These are phyloP conservation scores for Drosophila aldrichi DNA, from an alignment of 2,888 invertebrate genomes.

Conservation along the genomic window DNA sequence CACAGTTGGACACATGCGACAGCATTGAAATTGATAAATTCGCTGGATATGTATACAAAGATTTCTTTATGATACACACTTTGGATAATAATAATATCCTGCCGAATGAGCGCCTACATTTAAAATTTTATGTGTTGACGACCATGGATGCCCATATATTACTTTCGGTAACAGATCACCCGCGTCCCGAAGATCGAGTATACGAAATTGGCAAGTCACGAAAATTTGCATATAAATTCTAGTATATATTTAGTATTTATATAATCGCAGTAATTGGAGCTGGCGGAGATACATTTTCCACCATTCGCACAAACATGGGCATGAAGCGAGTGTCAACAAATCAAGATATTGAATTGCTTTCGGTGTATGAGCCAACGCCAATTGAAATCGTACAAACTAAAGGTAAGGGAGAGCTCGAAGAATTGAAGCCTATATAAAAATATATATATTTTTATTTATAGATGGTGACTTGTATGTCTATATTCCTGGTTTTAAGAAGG, in stretches of 20 bases:
- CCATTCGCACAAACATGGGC: conserved; percentile 88
- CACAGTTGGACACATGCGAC: conserved; percentile 86
- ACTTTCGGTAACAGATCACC: conserved; percentile 86
- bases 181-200: conserved; percentile 86
- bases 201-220: conserved; percentile 88
- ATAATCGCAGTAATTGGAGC: conserved; percentile 87
- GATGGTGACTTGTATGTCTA: conserved; percentile 88
- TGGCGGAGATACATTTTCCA: conserved; percentile 89
- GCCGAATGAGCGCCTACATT: conserved; percentile 85
- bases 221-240: no score
- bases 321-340: conserved; percentile 87
- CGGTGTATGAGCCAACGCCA: conserved; percentile 87
- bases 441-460: conserved; percentile 64
- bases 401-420: conserved; percentile 79
- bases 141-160: conserved; percentile 90
- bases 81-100: conserved; percentile 80
- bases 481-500: conserved; percentile 87
- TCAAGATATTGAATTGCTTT: conserved; percentile 87
- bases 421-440: background rate
- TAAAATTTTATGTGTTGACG: conserved; percentile 89
- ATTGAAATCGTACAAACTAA: conserved; percentile 89
- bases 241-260: background rate
- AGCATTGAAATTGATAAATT: conserved; percentile 86
- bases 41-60: conserved; percentile 87
- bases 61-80: conserved; percentile 86